Percentiles rank a stretch among this genome's conserved stretches.
phyloP scores from a whole-genome alignment of 2,113 vertebrate genomes.

The Triplophysa siluroides region DNA sequence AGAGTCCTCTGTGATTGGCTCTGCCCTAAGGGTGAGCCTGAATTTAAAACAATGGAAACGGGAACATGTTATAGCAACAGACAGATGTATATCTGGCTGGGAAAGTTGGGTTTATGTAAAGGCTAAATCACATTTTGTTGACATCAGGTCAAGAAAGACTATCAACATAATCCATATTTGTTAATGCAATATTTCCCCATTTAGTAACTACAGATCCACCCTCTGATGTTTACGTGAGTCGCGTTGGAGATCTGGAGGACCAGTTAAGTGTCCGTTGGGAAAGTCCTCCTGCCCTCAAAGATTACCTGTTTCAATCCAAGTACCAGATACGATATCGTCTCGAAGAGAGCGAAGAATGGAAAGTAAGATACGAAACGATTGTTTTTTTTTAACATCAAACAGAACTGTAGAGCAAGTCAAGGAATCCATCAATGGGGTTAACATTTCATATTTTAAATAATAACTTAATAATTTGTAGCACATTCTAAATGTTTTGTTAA shows the following conservation, averaged over 20 bases:
- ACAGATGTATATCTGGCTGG: background rate
- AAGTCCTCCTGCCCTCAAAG: conserved; percentile 86
- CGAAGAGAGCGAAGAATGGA: conserved; percentile 92
- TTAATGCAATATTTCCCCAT: conserved; percentile 18
- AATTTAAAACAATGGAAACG: conserved; percentile 29
- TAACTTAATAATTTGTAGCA: too few species aligned
- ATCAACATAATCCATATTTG: background rate
- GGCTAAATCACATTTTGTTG: background rate
- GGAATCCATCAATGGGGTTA: background rate
- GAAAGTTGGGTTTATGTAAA: background rate
- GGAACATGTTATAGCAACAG: conserved; percentile 31
- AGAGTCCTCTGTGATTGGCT: conserved; percentile 51
- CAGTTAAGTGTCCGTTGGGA: conserved; percentile 92
- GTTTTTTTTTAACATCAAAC: background rate
- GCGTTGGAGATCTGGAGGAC: conserved; percentile 87
- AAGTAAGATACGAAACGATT: conserved; percentile 70
- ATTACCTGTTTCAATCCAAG: conserved; percentile 94
- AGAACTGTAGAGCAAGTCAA: background rate
- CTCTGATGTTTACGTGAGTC: conserved; percentile 84
- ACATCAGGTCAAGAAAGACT: background rate
- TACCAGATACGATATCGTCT: conserved; percentile 95
- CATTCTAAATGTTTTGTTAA: too few species aligned
- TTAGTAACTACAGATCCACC: conserved; percentile 94
- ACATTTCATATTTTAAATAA: too few species aligned
- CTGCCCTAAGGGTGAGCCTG: conserved; percentile 39